These are phyloP conservation scores for Philonicus albiceps DNA, from an alignment of 2,888 invertebrate species.

Conservation along the genomic window DNA sequence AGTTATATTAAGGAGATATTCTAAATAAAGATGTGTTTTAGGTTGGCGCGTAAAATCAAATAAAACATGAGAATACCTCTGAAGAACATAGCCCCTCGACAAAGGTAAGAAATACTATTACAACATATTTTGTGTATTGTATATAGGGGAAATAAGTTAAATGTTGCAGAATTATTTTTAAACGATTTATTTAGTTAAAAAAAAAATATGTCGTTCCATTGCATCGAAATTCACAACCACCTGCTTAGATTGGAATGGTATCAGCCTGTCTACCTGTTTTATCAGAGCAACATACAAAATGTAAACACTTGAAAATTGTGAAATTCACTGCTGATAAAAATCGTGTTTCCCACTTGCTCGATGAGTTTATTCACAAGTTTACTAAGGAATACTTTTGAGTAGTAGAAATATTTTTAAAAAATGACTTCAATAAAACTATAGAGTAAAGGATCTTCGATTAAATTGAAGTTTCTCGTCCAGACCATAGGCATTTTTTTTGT, in stretches of 20 bases:
- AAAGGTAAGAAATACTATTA: not conserved
- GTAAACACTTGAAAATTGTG: slow-evolving; percentile 19
- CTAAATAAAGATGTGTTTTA: not conserved
- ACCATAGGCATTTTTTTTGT: not conserved
- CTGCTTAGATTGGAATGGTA: not conserved
- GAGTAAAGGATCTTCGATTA: not conserved
- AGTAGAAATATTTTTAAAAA: not conserved
- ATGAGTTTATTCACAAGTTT: not conserved
- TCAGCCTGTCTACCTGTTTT: not conserved
- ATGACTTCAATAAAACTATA: not conserved
- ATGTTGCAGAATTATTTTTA: not conserved
- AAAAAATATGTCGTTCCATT: not conserved
- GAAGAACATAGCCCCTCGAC: not conserved
- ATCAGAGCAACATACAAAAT: not conserved
- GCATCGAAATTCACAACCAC: not conserved
- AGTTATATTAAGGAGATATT: not conserved
- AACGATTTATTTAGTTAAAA: not conserved
- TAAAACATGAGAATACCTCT: not conserved
- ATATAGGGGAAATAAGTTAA: not conserved
- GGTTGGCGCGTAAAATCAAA: not conserved
- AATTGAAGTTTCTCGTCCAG: not conserved
- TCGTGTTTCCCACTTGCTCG: not conserved
- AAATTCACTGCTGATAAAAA: not conserved
- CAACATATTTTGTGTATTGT: not conserved
- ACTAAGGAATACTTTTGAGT: not conserved